Base-by-base conservation (phyloP, 92 coral and sea anemone genomes). In the Isaurus tuberculatus region DNA sequence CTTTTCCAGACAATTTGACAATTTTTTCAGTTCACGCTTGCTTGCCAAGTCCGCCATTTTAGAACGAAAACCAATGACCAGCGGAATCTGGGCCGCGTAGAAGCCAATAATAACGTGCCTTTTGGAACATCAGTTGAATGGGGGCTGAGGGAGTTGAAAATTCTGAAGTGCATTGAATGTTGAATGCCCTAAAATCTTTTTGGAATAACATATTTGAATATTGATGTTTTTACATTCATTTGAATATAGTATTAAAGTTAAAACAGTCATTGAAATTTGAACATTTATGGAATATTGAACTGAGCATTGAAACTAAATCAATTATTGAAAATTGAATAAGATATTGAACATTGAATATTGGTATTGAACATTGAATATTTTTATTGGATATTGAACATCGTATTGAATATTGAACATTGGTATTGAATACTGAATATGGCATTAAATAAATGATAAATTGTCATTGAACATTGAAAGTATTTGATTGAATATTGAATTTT, bases 81-180 rank as follows among this genome's bases (percentile, higher is more conserved):
- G 15, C 34, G 49, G 73, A 69, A 69, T 44, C 72, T 67, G 48
- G 72, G 48, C 44, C 46, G 19, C n/a, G 37, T 2, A 11, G 73
- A 65, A 17, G 71, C 71, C 71, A 36, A 65, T 17, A 65, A 28
- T 27, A 65, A 27, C n/a, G 71, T 65, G 40, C 71, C 22, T 28
- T 29, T 30, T 65, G 37, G 71, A 28, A 60, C 66, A 60, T 60
- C 66, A 4, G 7, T 60, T 60, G 33, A 60, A 60, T 60, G 1
- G 66, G 71, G 71, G 40, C 71, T 65, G 37, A 36, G 40, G 71
- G 71, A 30, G 71, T 65, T 65, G 71, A 28, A 65, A 65, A 65
- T 65, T 65, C 70, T 65, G 70, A 27, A 65, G 70, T 26, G 37
- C 37, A 7, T 60, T n/a, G 11, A n/a, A 8, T 60, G 11, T 60